phyloP scores from a whole-genome alignment of 2,113 vertebrate genomes.

The Osmerus mordax region DNA sequence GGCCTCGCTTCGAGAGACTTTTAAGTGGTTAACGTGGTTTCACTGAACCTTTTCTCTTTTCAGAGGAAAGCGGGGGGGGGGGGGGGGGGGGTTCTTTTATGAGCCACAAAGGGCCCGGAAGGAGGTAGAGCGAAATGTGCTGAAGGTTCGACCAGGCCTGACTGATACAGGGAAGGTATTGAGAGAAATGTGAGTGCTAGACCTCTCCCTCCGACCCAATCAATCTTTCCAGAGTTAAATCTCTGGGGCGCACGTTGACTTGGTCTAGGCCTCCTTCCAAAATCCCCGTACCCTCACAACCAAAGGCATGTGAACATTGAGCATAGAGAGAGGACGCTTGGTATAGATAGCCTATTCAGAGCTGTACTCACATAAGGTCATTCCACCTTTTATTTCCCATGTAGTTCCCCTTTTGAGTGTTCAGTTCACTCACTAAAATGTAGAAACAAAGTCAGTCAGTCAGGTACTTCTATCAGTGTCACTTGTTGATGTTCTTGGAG shows the following conservation, averaged over 20 bases:
- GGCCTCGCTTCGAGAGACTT: conserved; percentile 26
- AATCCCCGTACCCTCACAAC: not conserved
- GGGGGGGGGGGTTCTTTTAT: not conserved
- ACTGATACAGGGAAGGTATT: conserved; percentile 10
- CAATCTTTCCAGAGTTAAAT: conserved; percentile 10
- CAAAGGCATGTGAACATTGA: not conserved
- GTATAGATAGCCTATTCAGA: not conserved
- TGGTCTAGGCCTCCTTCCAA: conserved; percentile 1
- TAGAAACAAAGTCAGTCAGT: too few relatives aligned
- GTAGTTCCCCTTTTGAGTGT: not conserved
- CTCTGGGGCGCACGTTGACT: not conserved
- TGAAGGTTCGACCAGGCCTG: conserved; percentile 9
- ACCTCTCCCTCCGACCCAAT: not conserved
- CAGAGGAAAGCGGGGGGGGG: not conserved
- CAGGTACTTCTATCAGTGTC: too few relatives aligned
- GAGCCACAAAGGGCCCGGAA: conserved; percentile 12
- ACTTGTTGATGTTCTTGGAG: too few relatives aligned
- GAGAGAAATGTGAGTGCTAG: conserved; percentile 1
- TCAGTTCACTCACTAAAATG: not conserved
- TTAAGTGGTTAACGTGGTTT: conserved; percentile 39
- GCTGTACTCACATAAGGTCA: not conserved
- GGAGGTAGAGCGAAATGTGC: not conserved
- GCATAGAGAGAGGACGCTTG: not conserved
- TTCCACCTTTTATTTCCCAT: not conserved
- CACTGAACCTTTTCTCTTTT: conserved; percentile 22